Percentiles rank a stretch among this genome's conserved stretches.
Evolutionary conservation across 2,797 vertebrate genomes (phyloP).

Genomic region (Malurus leucopterus): DNA sequence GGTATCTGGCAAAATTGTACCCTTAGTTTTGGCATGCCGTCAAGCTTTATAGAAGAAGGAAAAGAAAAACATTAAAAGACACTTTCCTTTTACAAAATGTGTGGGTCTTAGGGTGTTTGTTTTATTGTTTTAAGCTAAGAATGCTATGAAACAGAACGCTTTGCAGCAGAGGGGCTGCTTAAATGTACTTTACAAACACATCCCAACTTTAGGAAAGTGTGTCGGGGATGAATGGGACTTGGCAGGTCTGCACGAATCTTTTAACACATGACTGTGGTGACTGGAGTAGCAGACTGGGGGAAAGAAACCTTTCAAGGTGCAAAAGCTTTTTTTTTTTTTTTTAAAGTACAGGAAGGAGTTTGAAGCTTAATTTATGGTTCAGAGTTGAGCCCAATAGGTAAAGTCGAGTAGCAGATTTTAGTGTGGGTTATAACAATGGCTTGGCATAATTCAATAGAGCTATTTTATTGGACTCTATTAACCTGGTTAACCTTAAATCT

Average conservation of each 20-base stretch:
- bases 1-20: not conserved
- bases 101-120: not conserved
- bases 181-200: not conserved
- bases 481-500: constrained; percentile 65
- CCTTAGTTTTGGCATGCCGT: not conserved
- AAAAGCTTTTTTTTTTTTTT: not conserved
- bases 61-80: fast-evolving
- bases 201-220: constrained; percentile 36
- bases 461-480: constrained; percentile 63
- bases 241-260: constrained; percentile 32
- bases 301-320: constrained; percentile 16
- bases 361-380: not conserved
- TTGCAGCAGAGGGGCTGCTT: not conserved
- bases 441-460: constrained; percentile 45
- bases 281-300: constrained; percentile 29
- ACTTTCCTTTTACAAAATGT: fast-evolving
- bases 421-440: constrained; percentile 1
- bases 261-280: constrained; percentile 28
- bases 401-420: constrained; percentile 16
- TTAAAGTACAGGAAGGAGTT: not conserved
- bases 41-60: not conserved
- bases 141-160: not conserved
- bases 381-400: not conserved
- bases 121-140: not conserved
- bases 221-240: constrained; percentile 31